phyloP scores from a whole-genome alignment of 1,140 invertebrate species.

The Globodera rostochiensis region DNA sequence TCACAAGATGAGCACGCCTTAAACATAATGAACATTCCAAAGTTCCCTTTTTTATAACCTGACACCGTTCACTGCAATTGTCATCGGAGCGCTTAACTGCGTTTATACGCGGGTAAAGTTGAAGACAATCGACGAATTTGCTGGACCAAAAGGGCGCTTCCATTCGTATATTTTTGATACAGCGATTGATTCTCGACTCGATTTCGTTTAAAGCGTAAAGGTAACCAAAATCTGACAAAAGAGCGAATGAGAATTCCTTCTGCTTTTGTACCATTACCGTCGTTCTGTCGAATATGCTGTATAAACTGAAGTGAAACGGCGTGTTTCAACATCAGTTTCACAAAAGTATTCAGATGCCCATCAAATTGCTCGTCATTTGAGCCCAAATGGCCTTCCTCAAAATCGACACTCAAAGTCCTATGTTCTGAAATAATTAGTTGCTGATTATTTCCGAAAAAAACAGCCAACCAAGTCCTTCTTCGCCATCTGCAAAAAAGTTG shows the following conservation, averaged over 20 bases:
- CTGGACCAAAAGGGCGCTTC: background rate
- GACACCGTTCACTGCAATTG: constrained; percentile 5
- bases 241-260: background rate
- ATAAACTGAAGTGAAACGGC: constrained; percentile 31
- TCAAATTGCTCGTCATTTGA: constrained; percentile 17
- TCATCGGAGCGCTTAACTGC: constrained; percentile 22
- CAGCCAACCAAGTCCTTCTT: constrained; percentile 4
- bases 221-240: constrained; percentile 37
- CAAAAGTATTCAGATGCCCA: constrained; percentile 22
- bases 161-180: constrained; percentile 17
- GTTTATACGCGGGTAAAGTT: constrained; percentile 1
- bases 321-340: constrained; percentile 24
- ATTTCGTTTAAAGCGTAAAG: constrained; percentile 35
- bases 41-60: constrained; percentile 3
- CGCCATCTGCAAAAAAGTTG: background rate
- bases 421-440: background rate
- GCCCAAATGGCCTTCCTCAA: background rate
- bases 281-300: constrained; percentile 29
- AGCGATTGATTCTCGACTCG: constrained; percentile 8
- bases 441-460: background rate
- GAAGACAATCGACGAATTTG: constrained; percentile 10
- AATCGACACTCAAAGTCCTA: background rate
- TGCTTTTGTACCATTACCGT: constrained; percentile 22
- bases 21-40: constrained; percentile 2
- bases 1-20: constrained; percentile 20